A percentile compares a stretch with the other conserved stretches of the same genome.
These are phyloP conservation scores for Aporrectodea caliginosa DNA, from an alignment of 1,140 invertebrate species.

Conservation along the genomic window DNA sequence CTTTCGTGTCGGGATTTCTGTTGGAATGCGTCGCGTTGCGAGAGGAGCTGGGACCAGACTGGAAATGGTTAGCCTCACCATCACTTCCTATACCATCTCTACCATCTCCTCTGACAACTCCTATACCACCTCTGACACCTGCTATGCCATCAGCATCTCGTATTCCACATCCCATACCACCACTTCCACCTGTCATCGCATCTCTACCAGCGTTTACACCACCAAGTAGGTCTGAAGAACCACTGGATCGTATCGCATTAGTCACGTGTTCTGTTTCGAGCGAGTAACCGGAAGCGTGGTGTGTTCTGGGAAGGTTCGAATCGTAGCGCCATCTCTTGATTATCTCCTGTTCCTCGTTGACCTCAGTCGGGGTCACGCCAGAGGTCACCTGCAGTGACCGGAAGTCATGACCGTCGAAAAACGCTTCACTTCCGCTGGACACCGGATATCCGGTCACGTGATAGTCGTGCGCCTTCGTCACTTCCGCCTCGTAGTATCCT, in stretches of 20 bases:
- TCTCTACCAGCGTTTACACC: too few species aligned
- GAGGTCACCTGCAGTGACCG: too few species aligned
- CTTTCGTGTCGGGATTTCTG: not conserved
- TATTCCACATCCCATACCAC: too few species aligned
- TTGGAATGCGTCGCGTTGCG: not conserved
- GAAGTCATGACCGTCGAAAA: too few species aligned
- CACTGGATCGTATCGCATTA: too few species aligned
- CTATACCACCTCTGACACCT: not conserved
- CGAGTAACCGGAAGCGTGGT: not conserved
- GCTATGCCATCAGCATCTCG: too few species aligned
- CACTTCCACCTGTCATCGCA: too few species aligned
- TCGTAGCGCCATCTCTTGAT: not conserved
- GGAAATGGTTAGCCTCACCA: too few species aligned
- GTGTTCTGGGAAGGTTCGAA: not conserved
- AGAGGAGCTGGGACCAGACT: not conserved
- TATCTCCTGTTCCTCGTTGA: not conserved
- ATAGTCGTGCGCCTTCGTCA: not conserved
- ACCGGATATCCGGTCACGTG: not conserved
- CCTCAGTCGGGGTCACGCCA: not conserved
- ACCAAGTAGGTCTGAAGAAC: too few species aligned
- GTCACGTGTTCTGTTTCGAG: not conserved
- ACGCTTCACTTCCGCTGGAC: not conserved
- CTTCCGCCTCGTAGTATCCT: not conserved
- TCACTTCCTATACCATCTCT: too few species aligned
- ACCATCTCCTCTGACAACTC: not conserved